Conservation (phyloP, 2,797 vertebrate species). For the Garrulus glandarius region DNA sequence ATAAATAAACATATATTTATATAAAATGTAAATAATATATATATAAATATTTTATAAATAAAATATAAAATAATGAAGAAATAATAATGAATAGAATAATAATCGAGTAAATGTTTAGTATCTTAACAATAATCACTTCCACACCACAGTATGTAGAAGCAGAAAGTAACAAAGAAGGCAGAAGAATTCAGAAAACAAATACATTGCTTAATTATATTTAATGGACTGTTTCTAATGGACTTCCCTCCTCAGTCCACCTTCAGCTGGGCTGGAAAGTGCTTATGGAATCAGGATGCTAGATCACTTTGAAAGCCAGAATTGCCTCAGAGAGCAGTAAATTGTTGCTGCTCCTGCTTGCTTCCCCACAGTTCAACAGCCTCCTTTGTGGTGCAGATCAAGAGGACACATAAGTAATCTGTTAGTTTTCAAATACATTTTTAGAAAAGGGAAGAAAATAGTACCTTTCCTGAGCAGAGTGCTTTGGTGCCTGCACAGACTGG, state of each 20-base stretch:
- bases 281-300: not conserved
- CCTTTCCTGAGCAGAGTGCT: not conserved
- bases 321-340: not conserved
- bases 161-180: not conserved
- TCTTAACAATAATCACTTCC: not conserved
- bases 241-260: not conserved
- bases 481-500: not conserved
- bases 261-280: not conserved
- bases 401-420: not conserved
- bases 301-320: not conserved
- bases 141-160: not conserved
- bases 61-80: not conserved
- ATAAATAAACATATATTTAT: no score
- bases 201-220: not conserved
- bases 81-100: not conserved
- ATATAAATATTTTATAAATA: no score
- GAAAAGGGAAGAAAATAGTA: not conserved
- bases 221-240: not conserved
- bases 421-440: not conserved
- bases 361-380: not conserved
- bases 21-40: no score
- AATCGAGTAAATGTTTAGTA: not conserved
- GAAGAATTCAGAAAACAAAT: not conserved
- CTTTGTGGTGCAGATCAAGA: not conserved
- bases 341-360: not conserved